Conservation (phyloP, 2,797 vertebrate genomes). For the Muraenolepis orangiensis region DNA sequence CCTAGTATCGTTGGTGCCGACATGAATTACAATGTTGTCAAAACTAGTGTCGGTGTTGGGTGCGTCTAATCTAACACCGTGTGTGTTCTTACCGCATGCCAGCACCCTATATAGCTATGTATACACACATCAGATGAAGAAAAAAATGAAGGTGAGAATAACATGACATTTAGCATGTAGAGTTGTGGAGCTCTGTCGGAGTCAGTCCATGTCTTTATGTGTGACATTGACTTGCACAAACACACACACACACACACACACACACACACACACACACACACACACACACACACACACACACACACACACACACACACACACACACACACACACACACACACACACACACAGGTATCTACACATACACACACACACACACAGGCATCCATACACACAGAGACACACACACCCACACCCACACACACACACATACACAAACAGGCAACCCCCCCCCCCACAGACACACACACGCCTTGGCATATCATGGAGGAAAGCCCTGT, state of each 20-base stretch:
- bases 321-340: no score
- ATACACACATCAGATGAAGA: neutral
- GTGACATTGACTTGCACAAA: no score
- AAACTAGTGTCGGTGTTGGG: no score
- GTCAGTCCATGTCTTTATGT: neutral
- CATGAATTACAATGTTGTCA: no score
- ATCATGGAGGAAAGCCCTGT: neutral
- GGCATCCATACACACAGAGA: neutral
- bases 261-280: conserved; percentile 1
- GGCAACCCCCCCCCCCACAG: no score
- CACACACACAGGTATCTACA: no score
- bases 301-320: no score
- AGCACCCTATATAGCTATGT: neutral
- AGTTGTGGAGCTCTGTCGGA: neutral
- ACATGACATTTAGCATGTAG: neutral
- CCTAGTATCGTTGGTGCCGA: no score
- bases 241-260: neutral
- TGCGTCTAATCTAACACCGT: no score
- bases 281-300: conserved; percentile 6
- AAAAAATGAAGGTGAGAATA: neutral
- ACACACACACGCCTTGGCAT: neutral
- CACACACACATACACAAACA: neutral
- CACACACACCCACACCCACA: neutral
- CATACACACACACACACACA: no score
- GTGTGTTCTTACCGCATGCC: no score